A percentile compares a stretch with the other conserved stretches of the same genome.
phyloP scores from a whole-genome alignment of 2,797 vertebrate genomes.

The Selene dorsalis region DNA sequence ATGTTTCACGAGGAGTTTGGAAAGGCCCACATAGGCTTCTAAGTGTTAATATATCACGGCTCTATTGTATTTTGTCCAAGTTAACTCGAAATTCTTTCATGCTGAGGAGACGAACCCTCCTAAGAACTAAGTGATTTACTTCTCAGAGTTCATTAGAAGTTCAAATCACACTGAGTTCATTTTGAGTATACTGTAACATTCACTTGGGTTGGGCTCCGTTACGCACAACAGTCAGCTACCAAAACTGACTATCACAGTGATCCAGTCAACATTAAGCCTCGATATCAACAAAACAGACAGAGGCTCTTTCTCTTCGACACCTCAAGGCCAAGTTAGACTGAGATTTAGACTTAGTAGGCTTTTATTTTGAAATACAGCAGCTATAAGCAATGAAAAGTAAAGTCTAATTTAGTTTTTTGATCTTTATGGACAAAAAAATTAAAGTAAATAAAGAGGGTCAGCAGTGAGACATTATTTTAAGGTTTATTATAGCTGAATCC shows the following conservation, averaged over 20 bases:
- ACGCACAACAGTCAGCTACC: constrained; percentile 26
- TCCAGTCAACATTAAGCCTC: constrained; percentile 5
- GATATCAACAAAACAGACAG: constrained; percentile 23
- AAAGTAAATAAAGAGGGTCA: neutral
- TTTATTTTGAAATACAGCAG: neutral
- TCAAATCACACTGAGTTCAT: constrained; percentile 19
- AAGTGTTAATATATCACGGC: constrained; percentile 20
- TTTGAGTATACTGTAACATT: constrained; percentile 7
- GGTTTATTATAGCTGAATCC: constrained; percentile 39
- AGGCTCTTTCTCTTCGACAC: constrained; percentile 12
- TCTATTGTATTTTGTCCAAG: constrained; percentile 13
- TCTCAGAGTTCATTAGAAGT: constrained; percentile 51
- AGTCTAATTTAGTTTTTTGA: neutral
- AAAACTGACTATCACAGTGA: constrained; percentile 8
- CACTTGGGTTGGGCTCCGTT: constrained; percentile 36
- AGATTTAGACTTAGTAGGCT: neutral
- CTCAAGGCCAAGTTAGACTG: neutral
- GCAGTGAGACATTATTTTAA: constrained; percentile 25
- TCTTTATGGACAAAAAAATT: neutral
- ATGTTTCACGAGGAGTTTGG: constrained; percentile 41
- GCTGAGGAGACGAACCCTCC: constrained; percentile 26
- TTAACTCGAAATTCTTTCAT: constrained; percentile 30
- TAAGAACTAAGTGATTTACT: constrained; percentile 3
- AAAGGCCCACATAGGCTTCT: constrained; percentile 33
- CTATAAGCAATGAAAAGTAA: neutral